Conservation (phyloP, 2,888 invertebrate genomes). For the Busseola fusca region DNA sequence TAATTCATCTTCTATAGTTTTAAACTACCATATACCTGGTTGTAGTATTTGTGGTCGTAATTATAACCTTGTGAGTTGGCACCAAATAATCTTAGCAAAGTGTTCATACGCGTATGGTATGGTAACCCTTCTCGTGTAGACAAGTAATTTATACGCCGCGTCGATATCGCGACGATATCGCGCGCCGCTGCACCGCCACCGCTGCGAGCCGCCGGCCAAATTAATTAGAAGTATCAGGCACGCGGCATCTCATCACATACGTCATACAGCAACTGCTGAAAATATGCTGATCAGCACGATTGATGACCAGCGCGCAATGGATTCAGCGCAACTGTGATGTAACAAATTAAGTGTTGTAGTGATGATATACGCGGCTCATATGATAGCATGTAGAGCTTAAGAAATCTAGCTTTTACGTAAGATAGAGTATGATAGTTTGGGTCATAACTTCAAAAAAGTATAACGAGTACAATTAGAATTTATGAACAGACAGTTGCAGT, state of each 20-base stretch:
- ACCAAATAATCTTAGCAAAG: constrained; percentile 9
- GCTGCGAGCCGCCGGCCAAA: constrained; percentile 71
- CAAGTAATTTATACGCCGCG: constrained; percentile 39
- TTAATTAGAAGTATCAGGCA: constrained; percentile 69
- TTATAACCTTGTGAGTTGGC: constrained; percentile 8
- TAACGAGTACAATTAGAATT: constrained; percentile 22
- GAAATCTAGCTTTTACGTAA: constrained; percentile 18
- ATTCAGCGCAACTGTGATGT: constrained; percentile 19
- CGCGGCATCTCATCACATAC: constrained; percentile 25
- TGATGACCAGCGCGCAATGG: constrained; percentile 26
- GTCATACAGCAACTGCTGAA: constrained; percentile 26
- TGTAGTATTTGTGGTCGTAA: background rate
- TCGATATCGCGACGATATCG: constrained; percentile 32
- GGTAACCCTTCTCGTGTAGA: constrained; percentile 41
- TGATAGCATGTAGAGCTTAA: constrained; percentile 16
- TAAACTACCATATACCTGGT: background rate
- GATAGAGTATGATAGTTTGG: constrained; percentile 9
- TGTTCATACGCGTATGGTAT: constrained; percentile 28
- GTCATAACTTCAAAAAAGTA: constrained; percentile 13
- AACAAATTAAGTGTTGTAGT: constrained; percentile 3
- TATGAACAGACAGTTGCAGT: background rate
- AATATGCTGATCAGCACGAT: constrained; percentile 29
- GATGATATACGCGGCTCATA: constrained; percentile 13
- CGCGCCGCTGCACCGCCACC: background rate
- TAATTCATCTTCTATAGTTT: background rate